Conservation (phyloP, 2,797 vertebrate genomes). For the Periparus ater region DNA sequence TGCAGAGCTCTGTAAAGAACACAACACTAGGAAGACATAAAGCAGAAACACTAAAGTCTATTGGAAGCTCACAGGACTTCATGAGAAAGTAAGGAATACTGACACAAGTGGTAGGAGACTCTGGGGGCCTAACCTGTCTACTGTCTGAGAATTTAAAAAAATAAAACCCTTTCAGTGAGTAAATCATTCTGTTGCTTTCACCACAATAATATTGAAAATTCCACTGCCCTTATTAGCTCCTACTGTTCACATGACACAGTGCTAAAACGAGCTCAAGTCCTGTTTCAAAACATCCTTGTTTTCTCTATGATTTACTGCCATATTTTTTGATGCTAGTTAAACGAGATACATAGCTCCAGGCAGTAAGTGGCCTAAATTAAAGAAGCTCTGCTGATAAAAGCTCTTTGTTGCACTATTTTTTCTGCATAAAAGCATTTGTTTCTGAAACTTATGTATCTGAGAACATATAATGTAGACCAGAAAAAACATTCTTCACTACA, state of each 20-base stretch:
- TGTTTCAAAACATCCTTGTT: conserved; percentile 36
- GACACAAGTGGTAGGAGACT: background rate
- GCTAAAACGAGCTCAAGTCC: background rate
- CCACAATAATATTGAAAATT: background rate
- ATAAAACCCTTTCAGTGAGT: accelerated
- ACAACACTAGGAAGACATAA: background rate
- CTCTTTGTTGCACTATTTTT: background rate
- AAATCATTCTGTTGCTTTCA: background rate
- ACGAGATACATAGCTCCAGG: conserved; percentile 37
- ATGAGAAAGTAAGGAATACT: background rate
- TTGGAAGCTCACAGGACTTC: background rate
- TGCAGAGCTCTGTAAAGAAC: background rate
- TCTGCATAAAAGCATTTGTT: background rate
- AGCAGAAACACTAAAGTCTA: background rate
- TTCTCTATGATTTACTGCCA: background rate
- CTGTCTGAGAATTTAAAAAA: background rate
- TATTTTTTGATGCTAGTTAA: conserved; percentile 36
- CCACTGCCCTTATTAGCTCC: background rate
- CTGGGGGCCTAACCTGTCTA: background rate
- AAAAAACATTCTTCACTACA: background rate
- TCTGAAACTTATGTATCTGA: background rate
- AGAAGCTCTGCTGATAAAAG: background rate
- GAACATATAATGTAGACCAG: background rate
- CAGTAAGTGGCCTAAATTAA: conserved; percentile 49
- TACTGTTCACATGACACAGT: background rate